Percentiles rank a stretch among this genome's conserved stretches.
These are phyloP conservation scores for Laupala kohalensis DNA, from an alignment of 1,140 invertebrate genomes.

Conservation along the genomic window DNA sequence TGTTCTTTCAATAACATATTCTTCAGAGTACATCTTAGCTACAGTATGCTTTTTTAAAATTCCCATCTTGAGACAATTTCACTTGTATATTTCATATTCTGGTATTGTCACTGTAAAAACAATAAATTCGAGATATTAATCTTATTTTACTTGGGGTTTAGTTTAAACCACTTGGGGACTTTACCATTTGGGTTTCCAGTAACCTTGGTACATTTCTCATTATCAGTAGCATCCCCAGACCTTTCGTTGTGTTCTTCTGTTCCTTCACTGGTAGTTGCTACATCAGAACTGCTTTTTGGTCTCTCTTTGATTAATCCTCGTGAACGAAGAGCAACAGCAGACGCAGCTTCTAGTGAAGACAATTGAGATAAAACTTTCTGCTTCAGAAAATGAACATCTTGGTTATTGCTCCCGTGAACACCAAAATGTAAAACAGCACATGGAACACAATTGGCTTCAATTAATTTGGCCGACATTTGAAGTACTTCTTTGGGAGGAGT, in stretches of 20 bases:
- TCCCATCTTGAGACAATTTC: too few relatives aligned
- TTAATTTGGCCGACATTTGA: neutral
- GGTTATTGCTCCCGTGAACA: neutral
- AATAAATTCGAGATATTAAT: too few relatives aligned
- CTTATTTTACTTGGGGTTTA: neutral
- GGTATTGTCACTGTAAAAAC: too few relatives aligned
- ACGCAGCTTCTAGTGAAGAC: neutral
- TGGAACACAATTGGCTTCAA: constrained; percentile 3
- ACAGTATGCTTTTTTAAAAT: too few relatives aligned
- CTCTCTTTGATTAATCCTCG: too few relatives aligned
- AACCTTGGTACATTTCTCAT: neutral
- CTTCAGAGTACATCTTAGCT: too few relatives aligned
- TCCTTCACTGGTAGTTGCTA: too few relatives aligned
- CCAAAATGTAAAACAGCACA: constrained; percentile 3
- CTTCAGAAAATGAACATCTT: neutral
- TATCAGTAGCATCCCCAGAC: too few relatives aligned
- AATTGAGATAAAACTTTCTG: neutral
- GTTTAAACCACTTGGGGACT: neutral
- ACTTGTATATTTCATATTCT: too few relatives aligned
- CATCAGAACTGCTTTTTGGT: too few relatives aligned
- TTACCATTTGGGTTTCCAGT: neutral
- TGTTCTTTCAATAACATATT: too few relatives aligned
- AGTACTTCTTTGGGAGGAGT: constrained; percentile 3
- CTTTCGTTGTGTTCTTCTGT: too few relatives aligned
- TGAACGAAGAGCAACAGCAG: neutral